phyloP scores from a whole-genome alignment of 2,888 invertebrate genomes.

The Cheilosia scutellata region DNA sequence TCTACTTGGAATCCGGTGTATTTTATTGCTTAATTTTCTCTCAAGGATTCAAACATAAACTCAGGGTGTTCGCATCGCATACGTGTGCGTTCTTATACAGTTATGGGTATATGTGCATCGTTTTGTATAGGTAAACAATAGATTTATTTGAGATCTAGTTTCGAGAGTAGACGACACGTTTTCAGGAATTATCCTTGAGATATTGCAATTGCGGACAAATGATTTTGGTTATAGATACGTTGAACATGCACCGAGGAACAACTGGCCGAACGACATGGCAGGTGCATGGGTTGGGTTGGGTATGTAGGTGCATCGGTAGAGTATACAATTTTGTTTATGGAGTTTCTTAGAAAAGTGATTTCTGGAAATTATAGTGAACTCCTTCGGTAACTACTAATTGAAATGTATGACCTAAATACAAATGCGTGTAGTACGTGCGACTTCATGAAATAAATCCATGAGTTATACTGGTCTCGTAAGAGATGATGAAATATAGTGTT shows the following conservation, averaged over 20 bases:
- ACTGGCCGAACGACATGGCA: not conserved
- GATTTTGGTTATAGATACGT: slow-evolving; percentile 62
- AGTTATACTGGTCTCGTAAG: slow-evolving; percentile 4
- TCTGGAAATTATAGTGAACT: slow-evolving; percentile 52
- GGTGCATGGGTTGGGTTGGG: not conserved
- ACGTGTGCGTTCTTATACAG: slow-evolving; percentile 51
- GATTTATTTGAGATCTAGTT: slow-evolving; percentile 74
- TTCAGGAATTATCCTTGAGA: slow-evolving; percentile 72
- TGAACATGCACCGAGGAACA: slow-evolving; percentile 32
- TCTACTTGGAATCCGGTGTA: slow-evolving; percentile 74
- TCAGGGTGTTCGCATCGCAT: slow-evolving; percentile 50
- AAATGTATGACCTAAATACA: slow-evolving; percentile 45
- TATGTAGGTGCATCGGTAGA: not conserved
- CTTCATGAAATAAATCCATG: slow-evolving; percentile 30
- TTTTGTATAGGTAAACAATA: slow-evolving; percentile 68
- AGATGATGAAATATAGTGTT: slow-evolving; percentile 26
- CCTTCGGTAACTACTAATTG: slow-evolving; percentile 61
- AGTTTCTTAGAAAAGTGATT: slow-evolving; percentile 63
- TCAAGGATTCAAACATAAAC: slow-evolving; percentile 71
- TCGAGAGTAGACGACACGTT: slow-evolving; percentile 73
- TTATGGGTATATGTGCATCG: slow-evolving; percentile 10
- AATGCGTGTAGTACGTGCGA: slow-evolving; percentile 23
- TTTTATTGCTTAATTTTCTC: slow-evolving; percentile 76
- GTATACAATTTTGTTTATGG: slow-evolving; percentile 47
- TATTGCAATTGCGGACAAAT: slow-evolving; percentile 73